Base-by-base conservation (phyloP, 1,140 invertebrate species). In the Helicoverpa armigera region DNA sequence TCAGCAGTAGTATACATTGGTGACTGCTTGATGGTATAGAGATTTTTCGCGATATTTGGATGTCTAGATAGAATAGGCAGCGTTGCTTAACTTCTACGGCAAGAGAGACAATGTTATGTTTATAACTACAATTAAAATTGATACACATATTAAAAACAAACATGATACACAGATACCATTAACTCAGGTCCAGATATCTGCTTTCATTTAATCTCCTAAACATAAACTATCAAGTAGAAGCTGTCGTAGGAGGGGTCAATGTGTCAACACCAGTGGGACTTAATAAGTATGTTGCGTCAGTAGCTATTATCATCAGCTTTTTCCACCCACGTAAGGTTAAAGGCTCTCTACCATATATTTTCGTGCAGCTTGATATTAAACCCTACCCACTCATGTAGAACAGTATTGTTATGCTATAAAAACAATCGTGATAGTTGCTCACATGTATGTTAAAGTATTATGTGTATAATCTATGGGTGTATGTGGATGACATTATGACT, bases 231-330 rank as follows among this genome's bases (percentile, higher is more conserved):
- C 31, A n/a, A 50, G 12, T 50, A 18, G 48, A 35, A 50, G 63
- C 48, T 67, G 11, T 48, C 16, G 63, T 67, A 50, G 63, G 63
- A 10, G 43, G 23, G 43, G 43, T 67, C 63, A 67, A 50, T 67
- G 23, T 67, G 63, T 67, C 63, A 67, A 50, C 43, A 67, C 48
- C 48, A 67, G 63, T 50, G 43, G 63, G 63, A 74, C 35, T 74
- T 53, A 74, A 43, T 31, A n/a, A 54, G 29, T 58, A 14, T 16
- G 54, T 74, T 58, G 70, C 70, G 58, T 29, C 29, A 74, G 70
- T 74, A 58, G 29, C 53, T n/a, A 58, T 58, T 53, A 73, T 73
- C 29, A 56, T 56, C n/a, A 29, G 23, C 65, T 56, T 73, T 73
- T 73, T 14, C 51, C 70, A n/a, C 70, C 70, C 70, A 73, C 70